phyloP scores from a whole-genome alignment of 2,113 vertebrate genomes.

The Sarotherodon lohbergeri region DNA sequence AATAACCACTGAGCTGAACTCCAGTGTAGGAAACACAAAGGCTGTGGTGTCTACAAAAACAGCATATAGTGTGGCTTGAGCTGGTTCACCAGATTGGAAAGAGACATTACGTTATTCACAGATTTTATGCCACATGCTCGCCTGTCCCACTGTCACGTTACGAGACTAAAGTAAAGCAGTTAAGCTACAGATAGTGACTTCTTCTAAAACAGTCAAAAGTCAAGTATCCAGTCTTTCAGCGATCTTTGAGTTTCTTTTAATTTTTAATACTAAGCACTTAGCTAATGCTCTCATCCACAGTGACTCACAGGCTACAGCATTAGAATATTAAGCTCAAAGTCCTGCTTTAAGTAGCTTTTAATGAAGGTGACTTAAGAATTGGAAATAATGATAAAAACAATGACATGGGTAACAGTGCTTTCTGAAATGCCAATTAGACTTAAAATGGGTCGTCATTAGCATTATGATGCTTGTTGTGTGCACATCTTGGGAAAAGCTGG shows the following conservation, averaged over 20 bases:
- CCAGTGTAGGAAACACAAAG: background rate
- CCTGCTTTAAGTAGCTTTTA: background rate
- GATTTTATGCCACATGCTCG: background rate
- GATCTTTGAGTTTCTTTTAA: background rate
- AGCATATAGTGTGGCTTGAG: background rate
- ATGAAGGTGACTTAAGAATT: background rate
- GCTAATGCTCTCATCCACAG: background rate
- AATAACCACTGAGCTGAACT: background rate
- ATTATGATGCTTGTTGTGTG: background rate
- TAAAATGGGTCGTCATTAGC: background rate
- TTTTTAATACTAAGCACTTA: background rate
- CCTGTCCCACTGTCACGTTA: background rate
- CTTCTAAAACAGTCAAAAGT: background rate
- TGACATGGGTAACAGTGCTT: background rate
- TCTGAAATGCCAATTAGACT: background rate
- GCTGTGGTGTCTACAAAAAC: background rate
- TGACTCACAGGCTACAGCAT: background rate
- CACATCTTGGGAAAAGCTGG: background rate
- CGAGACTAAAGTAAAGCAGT: background rate
- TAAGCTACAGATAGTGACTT: background rate
- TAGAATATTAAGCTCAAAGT: background rate
- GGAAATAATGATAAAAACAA: background rate
- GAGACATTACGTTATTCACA: background rate
- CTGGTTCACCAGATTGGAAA: background rate
- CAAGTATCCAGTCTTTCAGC: background rate